These are phyloP conservation scores for Sycophila sp. DNA, from an alignment of 1,140 invertebrate genomes.

Conservation along the genomic window DNA sequence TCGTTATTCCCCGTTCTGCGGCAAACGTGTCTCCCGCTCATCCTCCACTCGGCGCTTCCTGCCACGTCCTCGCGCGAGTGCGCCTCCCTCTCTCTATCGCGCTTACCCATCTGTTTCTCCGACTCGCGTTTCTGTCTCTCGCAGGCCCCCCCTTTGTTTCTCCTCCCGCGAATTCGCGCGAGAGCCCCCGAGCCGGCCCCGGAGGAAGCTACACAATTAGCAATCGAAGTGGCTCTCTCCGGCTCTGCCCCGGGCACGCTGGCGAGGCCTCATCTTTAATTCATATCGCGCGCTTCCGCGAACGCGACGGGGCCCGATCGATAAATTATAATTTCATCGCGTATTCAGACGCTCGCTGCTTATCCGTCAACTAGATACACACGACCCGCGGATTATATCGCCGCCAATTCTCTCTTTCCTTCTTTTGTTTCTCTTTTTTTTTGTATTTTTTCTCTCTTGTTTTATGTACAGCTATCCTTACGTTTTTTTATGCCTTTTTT, in stretches of 20 bases:
- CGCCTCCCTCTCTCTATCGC: slow-evolving; percentile 33
- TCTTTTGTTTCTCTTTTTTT: neutral
- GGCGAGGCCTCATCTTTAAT: slow-evolving; percentile 64
- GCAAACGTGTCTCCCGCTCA: neutral
- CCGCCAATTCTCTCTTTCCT: neutral
- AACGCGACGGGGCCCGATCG: slow-evolving; percentile 51
- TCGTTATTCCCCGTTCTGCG: neutral
- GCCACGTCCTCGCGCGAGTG: too few relatives aligned
- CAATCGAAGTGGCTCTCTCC: slow-evolving; percentile 52
- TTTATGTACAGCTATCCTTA: too few relatives aligned
- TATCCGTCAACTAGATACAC: slow-evolving; percentile 51
- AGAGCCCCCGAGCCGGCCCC: neutral
- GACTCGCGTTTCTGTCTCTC: too few relatives aligned
- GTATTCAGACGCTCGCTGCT: slow-evolving; percentile 47
- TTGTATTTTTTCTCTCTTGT: too few relatives aligned
- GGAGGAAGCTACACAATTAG: slow-evolving; percentile 55
- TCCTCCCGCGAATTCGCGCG: slow-evolving; percentile 12
- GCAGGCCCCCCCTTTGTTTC: slow-evolving; percentile 5
- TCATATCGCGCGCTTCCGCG: slow-evolving; percentile 62
- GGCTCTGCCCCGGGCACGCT: neutral
- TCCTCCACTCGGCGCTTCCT: neutral
- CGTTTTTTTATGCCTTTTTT: too few relatives aligned
- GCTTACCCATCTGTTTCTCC: slow-evolving; percentile 29
- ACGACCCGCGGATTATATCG: neutral
- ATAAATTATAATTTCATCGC: slow-evolving; percentile 67